A percentile compares a stretch with the other conserved stretches of the same genome.
Evolutionary conservation across 37 sponge, comb jelly and placozoan species (phyloP).

Genomic region (Diacarnus erythraeanus): DNA sequence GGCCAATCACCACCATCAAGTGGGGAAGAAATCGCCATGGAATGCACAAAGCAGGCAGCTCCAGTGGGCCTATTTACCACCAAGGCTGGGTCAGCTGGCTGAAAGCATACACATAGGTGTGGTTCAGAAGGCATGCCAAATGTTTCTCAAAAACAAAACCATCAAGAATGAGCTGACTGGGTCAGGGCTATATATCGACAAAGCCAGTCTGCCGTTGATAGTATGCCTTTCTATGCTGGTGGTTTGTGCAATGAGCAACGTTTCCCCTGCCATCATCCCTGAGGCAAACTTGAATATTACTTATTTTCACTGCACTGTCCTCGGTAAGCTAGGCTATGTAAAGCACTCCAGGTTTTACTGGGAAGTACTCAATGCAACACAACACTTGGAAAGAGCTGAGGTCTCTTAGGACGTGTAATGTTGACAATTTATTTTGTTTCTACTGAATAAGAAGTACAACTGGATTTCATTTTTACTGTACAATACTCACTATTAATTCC

Average conservation of each 20-base stretch:
- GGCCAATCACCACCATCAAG: not conserved
- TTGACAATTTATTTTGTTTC: too few relatives aligned
- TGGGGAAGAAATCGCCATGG: not conserved
- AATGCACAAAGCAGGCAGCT: not conserved
- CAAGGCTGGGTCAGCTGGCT: not conserved
- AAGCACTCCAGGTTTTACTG: too few relatives aligned
- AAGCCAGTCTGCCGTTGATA: not conserved
- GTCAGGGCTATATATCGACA: not conserved
- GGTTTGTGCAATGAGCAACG: not conserved
- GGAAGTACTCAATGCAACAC: not conserved
- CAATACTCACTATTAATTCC: too few relatives aligned
- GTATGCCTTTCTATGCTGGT: not conserved
- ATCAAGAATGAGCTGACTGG: not conserved
- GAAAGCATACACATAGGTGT: not conserved
- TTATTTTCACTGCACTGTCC: not conserved
- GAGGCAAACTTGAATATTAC: not conserved
- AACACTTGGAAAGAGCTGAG: too few relatives aligned
- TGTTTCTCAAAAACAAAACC: not conserved
- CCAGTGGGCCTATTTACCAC: not conserved
- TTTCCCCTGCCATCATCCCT: not conserved
- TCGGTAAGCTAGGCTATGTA: too few relatives aligned
- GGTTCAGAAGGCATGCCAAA: not conserved
- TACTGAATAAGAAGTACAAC: too few relatives aligned
- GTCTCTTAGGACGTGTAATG: not conserved
- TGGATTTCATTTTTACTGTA: too few relatives aligned